Evolutionary conservation across 2,113 vertebrate genomes (phyloP).

Genomic region (Motacilla tschutschensis): DNA sequence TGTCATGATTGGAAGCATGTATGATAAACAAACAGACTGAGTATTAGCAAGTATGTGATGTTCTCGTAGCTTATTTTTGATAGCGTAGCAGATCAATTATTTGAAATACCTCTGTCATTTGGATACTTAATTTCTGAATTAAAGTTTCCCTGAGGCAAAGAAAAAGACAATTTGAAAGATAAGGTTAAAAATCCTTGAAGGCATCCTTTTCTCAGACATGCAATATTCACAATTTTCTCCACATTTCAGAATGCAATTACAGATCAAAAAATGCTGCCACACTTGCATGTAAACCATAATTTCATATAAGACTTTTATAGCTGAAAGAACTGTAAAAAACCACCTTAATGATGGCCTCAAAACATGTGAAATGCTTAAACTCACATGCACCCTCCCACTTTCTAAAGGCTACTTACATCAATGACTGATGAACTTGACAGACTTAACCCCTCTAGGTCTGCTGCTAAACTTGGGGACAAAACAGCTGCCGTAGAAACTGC

Average conservation of each 20-base stretch:
- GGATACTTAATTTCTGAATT: neutral
- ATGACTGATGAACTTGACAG: constrained; percentile 79
- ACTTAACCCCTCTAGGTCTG: constrained; percentile 90
- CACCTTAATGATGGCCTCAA: neutral
- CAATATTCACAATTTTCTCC: neutral
- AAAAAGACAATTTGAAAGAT: neutral
- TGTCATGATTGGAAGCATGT: neutral
- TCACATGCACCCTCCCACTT: neutral
- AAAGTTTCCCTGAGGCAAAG: neutral
- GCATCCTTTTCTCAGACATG: neutral
- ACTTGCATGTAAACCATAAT: neutral
- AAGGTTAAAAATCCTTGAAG: neutral
- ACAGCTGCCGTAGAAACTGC: constrained; percentile 62
- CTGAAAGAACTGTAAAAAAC: neutral
- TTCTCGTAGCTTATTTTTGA: neutral
- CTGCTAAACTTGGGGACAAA: constrained; percentile 80
- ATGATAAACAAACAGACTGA: neutral
- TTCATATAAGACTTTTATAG: neutral
- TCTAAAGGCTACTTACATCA: constrained; percentile 77
- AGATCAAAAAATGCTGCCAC: neutral
- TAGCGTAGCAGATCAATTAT: neutral
- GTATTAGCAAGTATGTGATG: neutral
- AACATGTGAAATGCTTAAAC: neutral
- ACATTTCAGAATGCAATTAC: neutral
- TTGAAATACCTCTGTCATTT: neutral